These are phyloP conservation scores for Sinocyclocheilus anshuiensis DNA, from an alignment of 2,113 vertebrate species.

Conservation along the genomic window DNA sequence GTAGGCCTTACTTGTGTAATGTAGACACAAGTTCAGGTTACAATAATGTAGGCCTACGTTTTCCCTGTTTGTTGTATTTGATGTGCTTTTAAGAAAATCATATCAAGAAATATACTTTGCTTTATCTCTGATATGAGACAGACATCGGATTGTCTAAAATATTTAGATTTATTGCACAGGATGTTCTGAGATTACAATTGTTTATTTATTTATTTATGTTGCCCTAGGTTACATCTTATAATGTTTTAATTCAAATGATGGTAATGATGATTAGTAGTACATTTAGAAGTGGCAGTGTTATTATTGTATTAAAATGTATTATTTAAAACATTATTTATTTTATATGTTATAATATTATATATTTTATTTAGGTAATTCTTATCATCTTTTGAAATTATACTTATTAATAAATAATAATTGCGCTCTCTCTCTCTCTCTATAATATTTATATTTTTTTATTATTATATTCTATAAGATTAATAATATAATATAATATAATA, in stretches of 20 bases:
- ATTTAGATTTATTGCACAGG: neutral
- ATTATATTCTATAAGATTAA: no score
- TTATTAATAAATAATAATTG: neutral
- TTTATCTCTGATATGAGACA: neutral
- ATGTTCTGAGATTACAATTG: neutral
- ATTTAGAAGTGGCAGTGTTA: neutral
- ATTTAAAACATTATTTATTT: neutral
- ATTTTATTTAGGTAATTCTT: neutral
- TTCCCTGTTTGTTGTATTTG: neutral
- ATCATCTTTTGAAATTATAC: neutral
- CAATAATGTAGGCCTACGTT: neutral
- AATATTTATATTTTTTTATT: no score
- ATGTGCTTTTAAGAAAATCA: neutral
- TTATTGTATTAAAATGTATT: neutral
- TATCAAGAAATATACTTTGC: neutral
- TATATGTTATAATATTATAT: neutral
- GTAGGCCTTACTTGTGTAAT: no score
- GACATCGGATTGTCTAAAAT: neutral
- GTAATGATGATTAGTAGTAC: neutral
- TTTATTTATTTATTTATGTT: no score
- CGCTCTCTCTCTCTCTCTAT: no score
- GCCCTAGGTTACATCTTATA: neutral
- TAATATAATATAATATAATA: no score
- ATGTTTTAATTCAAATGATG: neutral
- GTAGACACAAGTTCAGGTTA: neutral